phyloP scores from a whole-genome alignment of 2,797 vertebrate species.

The Balearica regulorum region DNA sequence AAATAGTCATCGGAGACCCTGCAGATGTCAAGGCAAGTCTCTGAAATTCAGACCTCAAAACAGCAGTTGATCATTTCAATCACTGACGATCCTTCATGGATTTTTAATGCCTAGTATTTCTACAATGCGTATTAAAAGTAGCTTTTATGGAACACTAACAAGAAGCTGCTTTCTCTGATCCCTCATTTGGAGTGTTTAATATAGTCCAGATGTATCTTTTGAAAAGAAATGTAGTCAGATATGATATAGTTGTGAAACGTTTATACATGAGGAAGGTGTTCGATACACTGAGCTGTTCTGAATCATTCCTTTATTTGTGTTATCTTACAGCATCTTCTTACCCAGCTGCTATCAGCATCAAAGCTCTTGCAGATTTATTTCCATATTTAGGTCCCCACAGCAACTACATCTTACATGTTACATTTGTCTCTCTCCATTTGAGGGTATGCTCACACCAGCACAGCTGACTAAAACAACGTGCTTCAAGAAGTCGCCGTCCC shows the following conservation, averaged over 20 bases:
- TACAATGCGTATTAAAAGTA: neutral
- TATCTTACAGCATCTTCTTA: neutral
- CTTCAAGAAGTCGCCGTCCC: neutral
- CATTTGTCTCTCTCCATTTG: neutral
- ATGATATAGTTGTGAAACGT: neutral
- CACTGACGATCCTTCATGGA: neutral
- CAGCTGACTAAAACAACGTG: neutral
- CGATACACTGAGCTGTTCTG: neutral
- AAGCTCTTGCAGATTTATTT: neutral
- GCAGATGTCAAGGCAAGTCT: neutral
- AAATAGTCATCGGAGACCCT: neutral
- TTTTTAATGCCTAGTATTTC: conserved; percentile 46
- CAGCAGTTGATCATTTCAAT: neutral
- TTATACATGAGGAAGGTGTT: neutral
- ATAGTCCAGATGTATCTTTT: conserved; percentile 35
- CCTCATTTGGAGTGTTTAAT: conserved; percentile 19
- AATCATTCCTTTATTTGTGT: neutral
- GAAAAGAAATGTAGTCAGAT: neutral
- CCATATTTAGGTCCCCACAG: neutral
- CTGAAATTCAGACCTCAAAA: neutral
- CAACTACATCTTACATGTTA: neutral
- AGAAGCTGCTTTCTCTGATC: conserved; percentile 43
- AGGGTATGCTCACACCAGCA: neutral
- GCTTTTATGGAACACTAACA: neutral
- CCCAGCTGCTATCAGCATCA: neutral